Evolutionary conservation across 2,888 invertebrate genomes (phyloP), one percentile per base, ranked within the genome.

Genomic region (Troides helena): DNA sequence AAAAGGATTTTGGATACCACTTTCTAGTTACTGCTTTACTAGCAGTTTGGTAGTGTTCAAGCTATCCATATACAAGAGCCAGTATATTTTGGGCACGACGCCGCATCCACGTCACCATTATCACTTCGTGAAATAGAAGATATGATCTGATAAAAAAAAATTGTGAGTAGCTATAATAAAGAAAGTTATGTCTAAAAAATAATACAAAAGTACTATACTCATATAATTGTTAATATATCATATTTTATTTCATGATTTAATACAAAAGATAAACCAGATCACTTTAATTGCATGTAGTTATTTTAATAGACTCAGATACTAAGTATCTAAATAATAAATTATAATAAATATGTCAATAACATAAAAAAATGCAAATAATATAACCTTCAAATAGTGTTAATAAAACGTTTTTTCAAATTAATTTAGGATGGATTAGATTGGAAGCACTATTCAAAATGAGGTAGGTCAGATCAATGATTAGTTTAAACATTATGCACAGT

Each of bases 381-480:
- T 12, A 46, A 50, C 50, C 17, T 17, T 14, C 50, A 17, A 3
- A 50, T 46, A 3, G 46, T 46, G 10, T 5, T 1, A 50, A 17
- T 17, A 17, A 50, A 17, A 50, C 7, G 12, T 10, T 46, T 10
- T 60, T 30, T 60, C 30, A 4, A 36, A 36, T 17, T 36, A 60
- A 60, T 36, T 18, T 25, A 53, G 25, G 46, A 21, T 50, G n/a
- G 50, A 21, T 53, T 36, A 30, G 4, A 50, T 60, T 0, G 17
- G 60, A 21, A 69, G 36, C 18, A 62, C n/a, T 62, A 68, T 62
- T 65, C 60, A 69, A 53, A 69, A 69, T 61, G 68, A 72, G 70
- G 70, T 67, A 72, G 65, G 66, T 60, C 61, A 63, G 50, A 62
- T 61, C 56, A 69, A 62, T 58, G 61, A 66, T 65, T 66, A 68